Base-by-base conservation (phyloP, 1,140 invertebrate genomes). In the Drosophila mayri region DNA sequence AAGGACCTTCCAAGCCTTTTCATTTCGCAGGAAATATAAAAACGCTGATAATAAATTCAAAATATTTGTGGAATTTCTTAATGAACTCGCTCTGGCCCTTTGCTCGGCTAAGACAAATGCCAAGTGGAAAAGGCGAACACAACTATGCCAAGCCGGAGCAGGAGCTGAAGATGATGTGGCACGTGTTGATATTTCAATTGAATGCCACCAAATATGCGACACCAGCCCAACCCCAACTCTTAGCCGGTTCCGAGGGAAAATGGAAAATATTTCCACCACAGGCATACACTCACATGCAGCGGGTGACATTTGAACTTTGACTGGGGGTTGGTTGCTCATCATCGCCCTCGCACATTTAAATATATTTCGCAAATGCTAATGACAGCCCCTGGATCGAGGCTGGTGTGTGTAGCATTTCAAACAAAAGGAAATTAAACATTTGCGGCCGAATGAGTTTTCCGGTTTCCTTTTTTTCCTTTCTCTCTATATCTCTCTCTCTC, bases 141-240 rank as follows among this genome's bases (percentile, higher is more conserved):
- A 81, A 77, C 79, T 79, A 78, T 82, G 63, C 46, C 14, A 63
- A 46, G 32, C 35, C 20, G 8, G 8, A 49, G 52, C 38, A 67
- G 60, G 22, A 55, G 79, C 38, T 46, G 35, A 68, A 68, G 68
- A 73, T 73, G 70, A 72, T 73, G 57, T 50, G 81, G 77, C 81
- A 88, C 85, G 85, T 88, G 85, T 76, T 88, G 85, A 88, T 88
- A 88, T 88, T 88, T 81, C 78, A 78, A 88, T 88, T 90, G 85
- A 88, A 88, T 88, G 85, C 65, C 80, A 68, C 65, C 60, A 88
- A 90, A 85, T 88, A 90, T 88, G 85, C 78, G 66, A 62, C 66
- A 76, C 67, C 25, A 54, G 1, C 49, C 16, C 22, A 47, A 16
- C 50, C 47, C 72, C 62, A 40, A 37, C 38, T n/a, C 67, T 14